Conservation (phyloP, 2,888 invertebrate species). For the Phalera bucephala region DNA sequence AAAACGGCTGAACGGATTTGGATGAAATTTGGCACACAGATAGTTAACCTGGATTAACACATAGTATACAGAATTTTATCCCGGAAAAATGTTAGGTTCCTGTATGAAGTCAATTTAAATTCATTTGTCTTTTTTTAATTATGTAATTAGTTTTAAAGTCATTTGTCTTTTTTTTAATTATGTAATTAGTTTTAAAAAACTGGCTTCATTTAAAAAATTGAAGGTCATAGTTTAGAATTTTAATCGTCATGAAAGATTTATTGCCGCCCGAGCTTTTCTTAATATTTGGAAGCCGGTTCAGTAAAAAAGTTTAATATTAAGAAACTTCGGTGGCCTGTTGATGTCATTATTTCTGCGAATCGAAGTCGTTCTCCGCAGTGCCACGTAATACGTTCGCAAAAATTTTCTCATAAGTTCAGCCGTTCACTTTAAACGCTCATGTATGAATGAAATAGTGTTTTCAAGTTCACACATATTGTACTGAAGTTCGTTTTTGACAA, state of each 20-base stretch:
- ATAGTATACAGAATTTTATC: no score
- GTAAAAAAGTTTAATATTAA: slow-evolving; percentile 49
- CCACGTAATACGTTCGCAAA: slow-evolving; percentile 24
- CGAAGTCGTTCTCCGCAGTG: slow-evolving; percentile 22
- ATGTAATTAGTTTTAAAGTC: no score
- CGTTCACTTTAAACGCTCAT: slow-evolving; percentile 1
- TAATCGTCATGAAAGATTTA: slow-evolving; percentile 31
- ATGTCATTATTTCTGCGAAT: slow-evolving; percentile 31
- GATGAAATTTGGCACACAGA: no score
- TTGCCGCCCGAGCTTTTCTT: slow-evolving; percentile 24
- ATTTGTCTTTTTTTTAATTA: no score
- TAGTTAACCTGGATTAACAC: no score
- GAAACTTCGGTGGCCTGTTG: slow-evolving; percentile 41
- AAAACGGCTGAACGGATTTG: no score
- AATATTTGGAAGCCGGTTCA: slow-evolving; percentile 27
- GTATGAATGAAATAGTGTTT: not conserved
- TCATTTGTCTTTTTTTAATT: no score
- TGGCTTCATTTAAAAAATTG: no score
- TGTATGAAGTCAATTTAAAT: no score
- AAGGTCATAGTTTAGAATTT: slow-evolving; percentile 23
- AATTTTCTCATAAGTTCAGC: slow-evolving; percentile 20
- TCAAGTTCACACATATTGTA: not conserved
- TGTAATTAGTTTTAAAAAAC: no score
- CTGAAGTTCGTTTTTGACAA: no score
- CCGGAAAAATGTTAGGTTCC: no score